These are phyloP conservation scores for Rhorus exstirpatorius DNA, from an alignment of 2,888 invertebrate genomes.

Conservation along the genomic window DNA sequence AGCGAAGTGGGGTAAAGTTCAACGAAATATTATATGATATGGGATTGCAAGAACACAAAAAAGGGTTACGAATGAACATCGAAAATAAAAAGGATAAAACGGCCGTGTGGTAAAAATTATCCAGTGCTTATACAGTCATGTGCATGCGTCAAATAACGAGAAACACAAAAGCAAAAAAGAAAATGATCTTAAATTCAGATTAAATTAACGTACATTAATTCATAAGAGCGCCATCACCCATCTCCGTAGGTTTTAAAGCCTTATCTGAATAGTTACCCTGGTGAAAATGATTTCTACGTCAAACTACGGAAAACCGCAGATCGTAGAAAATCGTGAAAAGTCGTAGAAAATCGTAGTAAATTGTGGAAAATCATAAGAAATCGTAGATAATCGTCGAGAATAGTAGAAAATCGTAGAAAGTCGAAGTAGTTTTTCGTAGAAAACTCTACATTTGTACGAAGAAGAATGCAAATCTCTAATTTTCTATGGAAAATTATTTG, in stretches of 20 bases:
- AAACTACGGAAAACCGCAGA: too few species aligned
- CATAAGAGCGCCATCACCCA: not conserved
- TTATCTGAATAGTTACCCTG: not conserved
- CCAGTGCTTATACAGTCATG: not conserved
- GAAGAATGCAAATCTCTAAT: too few species aligned
- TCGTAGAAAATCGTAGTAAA: too few species aligned
- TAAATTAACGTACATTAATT: not conserved
- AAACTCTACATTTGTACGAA: too few species aligned
- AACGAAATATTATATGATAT: not conserved
- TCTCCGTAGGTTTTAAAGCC: not conserved
- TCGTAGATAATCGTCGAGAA: too few species aligned
- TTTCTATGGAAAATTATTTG: too few species aligned
- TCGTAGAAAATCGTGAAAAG: too few species aligned
- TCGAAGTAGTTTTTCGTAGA: too few species aligned
- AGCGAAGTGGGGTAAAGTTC: not conserved
- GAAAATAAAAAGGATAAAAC: not conserved
- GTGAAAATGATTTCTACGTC: too few species aligned
- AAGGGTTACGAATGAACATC: not conserved
- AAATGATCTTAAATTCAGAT: not conserved
- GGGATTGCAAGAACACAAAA: not conserved
- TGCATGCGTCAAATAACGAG: slow-evolving; percentile 1
- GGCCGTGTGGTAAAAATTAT: not conserved
- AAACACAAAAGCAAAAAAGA: slow-evolving; percentile 4
- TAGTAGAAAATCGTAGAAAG: too few species aligned
- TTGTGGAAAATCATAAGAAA: too few species aligned